Conservation (phyloP, 2,888 invertebrate genomes). For the Melanotus villosus region DNA sequence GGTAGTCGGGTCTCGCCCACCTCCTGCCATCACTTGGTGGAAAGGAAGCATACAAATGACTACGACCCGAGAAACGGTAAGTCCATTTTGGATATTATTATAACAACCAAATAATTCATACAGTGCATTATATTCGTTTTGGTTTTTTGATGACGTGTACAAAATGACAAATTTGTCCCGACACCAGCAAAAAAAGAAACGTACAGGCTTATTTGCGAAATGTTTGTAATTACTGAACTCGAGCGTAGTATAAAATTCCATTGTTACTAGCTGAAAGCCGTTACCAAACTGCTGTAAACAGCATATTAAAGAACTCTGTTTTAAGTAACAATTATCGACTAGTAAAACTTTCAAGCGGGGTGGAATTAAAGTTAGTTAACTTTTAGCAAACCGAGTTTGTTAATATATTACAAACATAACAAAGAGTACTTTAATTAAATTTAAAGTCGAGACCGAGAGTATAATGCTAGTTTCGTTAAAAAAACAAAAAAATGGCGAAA, state of each 20-base stretch:
- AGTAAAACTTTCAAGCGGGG: background rate
- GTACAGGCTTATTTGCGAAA: no score
- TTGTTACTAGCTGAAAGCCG: background rate
- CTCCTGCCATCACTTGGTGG: conserved; percentile 86
- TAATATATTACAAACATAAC: background rate
- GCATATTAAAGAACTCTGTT: background rate
- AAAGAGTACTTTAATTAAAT: conserved; percentile 2
- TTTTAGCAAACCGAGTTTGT: no score
- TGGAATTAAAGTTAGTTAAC: background rate
- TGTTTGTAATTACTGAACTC: no score
- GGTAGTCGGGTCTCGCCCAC: conserved; percentile 81
- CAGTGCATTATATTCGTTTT: no score
- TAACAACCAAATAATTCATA: no score
- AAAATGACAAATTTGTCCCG: no score
- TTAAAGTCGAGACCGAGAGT: background rate
- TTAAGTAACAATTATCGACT: background rate
- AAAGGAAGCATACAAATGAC: conserved; percentile 79
- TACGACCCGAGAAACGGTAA: conserved; percentile 78
- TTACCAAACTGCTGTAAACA: background rate
- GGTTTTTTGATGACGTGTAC: no score
- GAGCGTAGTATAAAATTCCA: no score
- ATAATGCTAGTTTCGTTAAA: background rate
- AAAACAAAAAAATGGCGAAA: background rate
- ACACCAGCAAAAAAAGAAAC: no score
- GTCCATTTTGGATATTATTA: background rate